Conservation (phyloP, 2,113 vertebrate species). For the Phocoena phocoena region DNA sequence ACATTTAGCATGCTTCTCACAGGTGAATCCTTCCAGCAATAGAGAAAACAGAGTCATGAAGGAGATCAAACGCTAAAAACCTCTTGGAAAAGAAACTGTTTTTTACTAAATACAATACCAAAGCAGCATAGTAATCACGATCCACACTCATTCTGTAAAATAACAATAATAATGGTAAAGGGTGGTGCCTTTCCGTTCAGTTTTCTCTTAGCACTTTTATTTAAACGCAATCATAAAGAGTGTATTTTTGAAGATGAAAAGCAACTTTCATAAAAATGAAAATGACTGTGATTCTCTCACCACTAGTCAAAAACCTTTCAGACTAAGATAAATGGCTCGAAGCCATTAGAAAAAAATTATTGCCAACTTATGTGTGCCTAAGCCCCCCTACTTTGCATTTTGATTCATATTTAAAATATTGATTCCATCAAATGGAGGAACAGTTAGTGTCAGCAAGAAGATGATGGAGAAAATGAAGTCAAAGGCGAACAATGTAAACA, state of each 20-base stretch:
- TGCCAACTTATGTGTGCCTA: constrained; percentile 70
- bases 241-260: constrained; percentile 41
- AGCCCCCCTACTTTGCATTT: constrained; percentile 68
- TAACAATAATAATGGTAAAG: neutral
- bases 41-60: neutral
- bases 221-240: neutral
- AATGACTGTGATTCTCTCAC: neutral
- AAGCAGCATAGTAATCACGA: neutral
- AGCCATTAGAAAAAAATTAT: constrained; percentile 70
- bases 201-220: constrained; percentile 9
- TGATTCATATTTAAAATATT: constrained; percentile 81
- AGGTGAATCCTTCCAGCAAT: neutral
- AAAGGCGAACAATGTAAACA: constrained; percentile 81
- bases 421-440: constrained; percentile 75
- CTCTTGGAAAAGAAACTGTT: neutral
- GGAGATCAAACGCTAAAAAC: neutral
- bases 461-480: constrained; percentile 76
- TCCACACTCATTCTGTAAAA: neutral
- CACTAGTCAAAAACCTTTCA: constrained; percentile 69
- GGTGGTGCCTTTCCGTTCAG: neutral
- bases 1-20: neutral
- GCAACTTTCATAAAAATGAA: constrained; percentile 40
- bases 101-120: neutral
- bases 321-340: constrained; percentile 57
- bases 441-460: constrained; percentile 77